phyloP scores from a whole-genome alignment of 2,797 vertebrate genomes.

The Muscicapa comitata region DNA sequence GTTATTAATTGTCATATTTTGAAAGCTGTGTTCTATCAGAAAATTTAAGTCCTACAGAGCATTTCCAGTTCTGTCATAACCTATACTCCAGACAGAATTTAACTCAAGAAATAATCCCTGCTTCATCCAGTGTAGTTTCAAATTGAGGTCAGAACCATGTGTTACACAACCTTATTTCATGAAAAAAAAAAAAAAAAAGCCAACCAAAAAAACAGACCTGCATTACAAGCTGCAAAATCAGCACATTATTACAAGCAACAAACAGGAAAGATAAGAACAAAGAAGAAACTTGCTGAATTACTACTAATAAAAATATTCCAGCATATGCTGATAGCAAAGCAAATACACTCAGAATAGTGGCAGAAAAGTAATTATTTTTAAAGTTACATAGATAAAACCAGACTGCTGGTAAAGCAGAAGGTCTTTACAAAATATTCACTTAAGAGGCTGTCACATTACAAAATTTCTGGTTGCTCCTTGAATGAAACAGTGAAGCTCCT shows the following conservation, averaged over 20 bases:
- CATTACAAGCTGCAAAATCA: background rate
- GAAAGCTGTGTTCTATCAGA: background rate
- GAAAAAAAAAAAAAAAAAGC: background rate
- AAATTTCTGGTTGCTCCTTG: background rate
- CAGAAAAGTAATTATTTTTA: background rate
- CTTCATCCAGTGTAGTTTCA: background rate
- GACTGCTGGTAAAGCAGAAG: background rate
- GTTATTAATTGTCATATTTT: background rate
- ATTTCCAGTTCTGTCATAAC: background rate
- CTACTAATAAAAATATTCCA: background rate
- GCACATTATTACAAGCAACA: background rate
- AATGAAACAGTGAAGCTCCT: background rate
- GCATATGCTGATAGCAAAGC: background rate
- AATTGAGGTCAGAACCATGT: conserved; percentile 1
- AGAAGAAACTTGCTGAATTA: background rate
- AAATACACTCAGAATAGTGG: background rate
- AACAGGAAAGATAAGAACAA: background rate
- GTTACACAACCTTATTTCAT: background rate
- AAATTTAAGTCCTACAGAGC: background rate
- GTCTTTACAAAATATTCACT: background rate
- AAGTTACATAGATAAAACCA: background rate
- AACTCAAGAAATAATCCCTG: conserved; percentile 1
- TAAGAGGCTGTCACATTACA: background rate
- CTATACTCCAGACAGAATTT: background rate
- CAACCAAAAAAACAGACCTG: background rate